phyloP scores from a whole-genome alignment of 2,888 invertebrate genomes.

The Phalangium opilio region DNA sequence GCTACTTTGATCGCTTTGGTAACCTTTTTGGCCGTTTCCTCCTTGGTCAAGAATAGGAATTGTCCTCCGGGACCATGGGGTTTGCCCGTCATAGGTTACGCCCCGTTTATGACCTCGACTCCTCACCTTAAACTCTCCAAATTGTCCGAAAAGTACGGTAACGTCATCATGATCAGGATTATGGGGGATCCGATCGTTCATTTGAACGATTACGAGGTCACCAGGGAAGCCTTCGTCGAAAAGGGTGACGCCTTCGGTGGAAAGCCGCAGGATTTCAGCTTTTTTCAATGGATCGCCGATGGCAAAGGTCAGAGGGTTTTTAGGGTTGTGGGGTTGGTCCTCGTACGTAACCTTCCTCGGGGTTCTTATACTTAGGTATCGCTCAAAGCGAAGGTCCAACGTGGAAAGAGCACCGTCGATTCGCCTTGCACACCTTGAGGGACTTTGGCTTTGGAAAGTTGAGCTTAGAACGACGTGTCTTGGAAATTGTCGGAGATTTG shows the following conservation, averaged over 20 bases:
- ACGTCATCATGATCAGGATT: neutral
- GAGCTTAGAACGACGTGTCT: constrained; percentile 8
- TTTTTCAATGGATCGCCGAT: neutral
- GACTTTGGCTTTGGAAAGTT: constrained; percentile 33
- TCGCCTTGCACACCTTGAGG: constrained; percentile 47
- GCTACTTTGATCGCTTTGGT: constrained; percentile 90
- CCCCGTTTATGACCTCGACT: neutral
- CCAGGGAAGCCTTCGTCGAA: neutral
- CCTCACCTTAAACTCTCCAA: neutral
- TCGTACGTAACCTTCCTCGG: neutral
- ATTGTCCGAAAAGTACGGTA: neutral
- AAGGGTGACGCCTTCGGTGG: neutral
- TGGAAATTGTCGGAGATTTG: constrained; percentile 5
- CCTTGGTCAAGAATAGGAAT: constrained; percentile 17
- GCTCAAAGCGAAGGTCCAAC: constrained; percentile 50
- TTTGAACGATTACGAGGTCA: neutral
- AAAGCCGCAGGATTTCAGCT: neutral
- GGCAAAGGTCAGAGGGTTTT: neutral
- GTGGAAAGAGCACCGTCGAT: constrained; percentile 50
- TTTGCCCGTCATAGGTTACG: neutral
- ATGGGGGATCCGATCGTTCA: neutral
- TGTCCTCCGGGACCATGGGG: constrained; percentile 3
- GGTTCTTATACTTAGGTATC: constrained; percentile 39
- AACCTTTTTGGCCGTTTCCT: constrained; percentile 77
- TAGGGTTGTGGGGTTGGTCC: neutral